Percentiles rank a stretch among this genome's conserved stretches.
Conservation (phyloP, 1,140 invertebrate genomes). For the Philopotamus ludificatus region DNA sequence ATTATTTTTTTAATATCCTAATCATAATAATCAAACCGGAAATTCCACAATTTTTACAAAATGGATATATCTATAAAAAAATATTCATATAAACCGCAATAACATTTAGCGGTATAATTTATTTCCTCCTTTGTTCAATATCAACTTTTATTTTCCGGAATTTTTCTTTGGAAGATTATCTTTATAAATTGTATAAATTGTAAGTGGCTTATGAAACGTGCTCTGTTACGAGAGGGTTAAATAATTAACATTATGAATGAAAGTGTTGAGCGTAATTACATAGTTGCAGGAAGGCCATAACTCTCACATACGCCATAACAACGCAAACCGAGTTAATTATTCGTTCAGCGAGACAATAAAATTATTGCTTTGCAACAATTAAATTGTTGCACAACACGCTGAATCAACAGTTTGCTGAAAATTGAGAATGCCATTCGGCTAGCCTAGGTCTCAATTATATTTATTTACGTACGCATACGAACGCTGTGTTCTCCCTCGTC, state of each 20-base stretch:
- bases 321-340: not conserved
- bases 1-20: too few relatives aligned
- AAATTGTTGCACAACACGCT: too few relatives aligned
- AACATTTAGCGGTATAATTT: too few relatives aligned
- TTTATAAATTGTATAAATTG: too few relatives aligned
- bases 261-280: slow-evolving; percentile 17
- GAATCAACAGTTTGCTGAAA: too few relatives aligned
- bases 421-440: too few relatives aligned
- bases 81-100: not conserved
- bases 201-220: not conserved
- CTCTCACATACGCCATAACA: not conserved
- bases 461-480: slow-evolving; percentile 8
- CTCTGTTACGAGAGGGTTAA: not conserved
- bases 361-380: too few relatives aligned
- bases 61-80: not conserved
- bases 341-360: not conserved
- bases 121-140: too few relatives aligned
- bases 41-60: too few relatives aligned
- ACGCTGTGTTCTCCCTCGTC: slow-evolving; percentile 2
- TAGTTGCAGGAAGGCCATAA: slow-evolving; percentile 4
- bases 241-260: slow-evolving; percentile 2
- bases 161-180: too few relatives aligned
- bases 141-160: too few relatives aligned
- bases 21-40: too few relatives aligned
- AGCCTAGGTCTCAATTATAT: not conserved